A percentile compares a stretch with the other conserved stretches of the same genome.
Conservation (phyloP, 2,797 vertebrate species). For the Anabas testudineus region DNA sequence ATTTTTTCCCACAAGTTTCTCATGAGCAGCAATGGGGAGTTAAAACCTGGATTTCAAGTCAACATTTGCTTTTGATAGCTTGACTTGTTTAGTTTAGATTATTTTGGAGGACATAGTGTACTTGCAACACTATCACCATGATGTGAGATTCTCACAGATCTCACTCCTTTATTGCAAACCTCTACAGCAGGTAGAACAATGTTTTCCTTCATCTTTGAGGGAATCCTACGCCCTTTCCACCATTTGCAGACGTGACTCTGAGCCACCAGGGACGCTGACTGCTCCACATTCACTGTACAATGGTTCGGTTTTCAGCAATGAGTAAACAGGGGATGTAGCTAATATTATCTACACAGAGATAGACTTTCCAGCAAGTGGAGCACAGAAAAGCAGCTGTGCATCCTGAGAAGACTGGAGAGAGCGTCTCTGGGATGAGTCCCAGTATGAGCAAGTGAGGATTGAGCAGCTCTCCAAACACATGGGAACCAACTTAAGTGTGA, state of each 20-base stretch:
- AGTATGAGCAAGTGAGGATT: slow-evolving; percentile 85
- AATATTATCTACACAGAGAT: slow-evolving; percentile 82
- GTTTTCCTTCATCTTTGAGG: slow-evolving; percentile 53
- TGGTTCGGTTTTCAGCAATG: slow-evolving; percentile 79
- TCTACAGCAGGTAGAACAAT: slow-evolving; percentile 18
- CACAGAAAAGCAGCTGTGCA: slow-evolving; percentile 79
- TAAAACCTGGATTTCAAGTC: too few relatives aligned
- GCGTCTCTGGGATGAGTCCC: slow-evolving; percentile 64
- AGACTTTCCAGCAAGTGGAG: slow-evolving; percentile 79
- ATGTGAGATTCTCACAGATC: slow-evolving; percentile 12
- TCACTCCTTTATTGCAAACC: slow-evolving; percentile 18
- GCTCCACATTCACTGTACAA: slow-evolving; percentile 77
- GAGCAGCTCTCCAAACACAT: slow-evolving; percentile 78
- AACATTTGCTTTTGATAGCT: too few relatives aligned
- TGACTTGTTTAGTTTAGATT: background rate
- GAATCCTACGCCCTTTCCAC: slow-evolving; percentile 63
- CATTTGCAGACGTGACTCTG: slow-evolving; percentile 45
- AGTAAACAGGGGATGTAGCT: slow-evolving; percentile 85
- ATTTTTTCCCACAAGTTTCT: too few relatives aligned
- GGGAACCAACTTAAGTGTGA: slow-evolving; percentile 79
- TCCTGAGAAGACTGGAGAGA: slow-evolving; percentile 69
- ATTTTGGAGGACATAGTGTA: background rate
- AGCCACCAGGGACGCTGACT: slow-evolving; percentile 65
- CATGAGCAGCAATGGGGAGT: too few relatives aligned
- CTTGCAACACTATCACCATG: background rate